Evolutionary conservation across 2,113 vertebrate genomes (phyloP), one percentile per base, ranked within the genome.

Genomic region (Sialia sialis): DNA sequence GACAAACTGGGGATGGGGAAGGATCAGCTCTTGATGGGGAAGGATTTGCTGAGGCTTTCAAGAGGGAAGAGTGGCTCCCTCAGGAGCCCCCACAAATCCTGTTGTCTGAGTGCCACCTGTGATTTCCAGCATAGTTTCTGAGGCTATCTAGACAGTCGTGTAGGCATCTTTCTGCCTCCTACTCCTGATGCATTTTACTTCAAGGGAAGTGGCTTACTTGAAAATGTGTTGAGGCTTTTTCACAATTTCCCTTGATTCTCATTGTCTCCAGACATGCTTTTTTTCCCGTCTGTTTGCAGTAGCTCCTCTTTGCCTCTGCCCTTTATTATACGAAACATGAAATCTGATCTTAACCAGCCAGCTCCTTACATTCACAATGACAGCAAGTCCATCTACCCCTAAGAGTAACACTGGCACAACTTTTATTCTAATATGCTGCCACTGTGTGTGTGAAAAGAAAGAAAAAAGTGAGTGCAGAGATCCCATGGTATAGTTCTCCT

Each of bases 11-110:
- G 43, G 20, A 36, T 18, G 20, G n/a, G 26, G 26, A 29, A 36
- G 25, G n/a, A 36, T 30, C 38, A 38, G 14, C 34, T 55, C 25
- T 25, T 75, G n/a, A 27, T 0, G 0, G 43, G 43, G 66, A 77
- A 52, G 38, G 38, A 44, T 46, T 84, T 75, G 32, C 43, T 49
- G 58, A 70, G 18, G 14, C 13, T 89, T 85, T 68, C 0, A 4
- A 29, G 16, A 26, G 14, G 23, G 23, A 66, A 64, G 44, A 67
- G 34, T 3, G 30, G 11, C 13, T 75, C 43, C 41, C 19, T 29
- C 1, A 1, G 25, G 2, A 1, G 9, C 13, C 6, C 11, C 26
- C 23, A 3, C 1, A 79, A 32, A 44, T 9, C 7, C 49, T 0
- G 0, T 51, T 87, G 30, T 74, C 26, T 34, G 29, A 49, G 14